Evolutionary conservation across 2,888 invertebrate genomes (phyloP).

Genomic region (Barypeithes pellucidus): DNA sequence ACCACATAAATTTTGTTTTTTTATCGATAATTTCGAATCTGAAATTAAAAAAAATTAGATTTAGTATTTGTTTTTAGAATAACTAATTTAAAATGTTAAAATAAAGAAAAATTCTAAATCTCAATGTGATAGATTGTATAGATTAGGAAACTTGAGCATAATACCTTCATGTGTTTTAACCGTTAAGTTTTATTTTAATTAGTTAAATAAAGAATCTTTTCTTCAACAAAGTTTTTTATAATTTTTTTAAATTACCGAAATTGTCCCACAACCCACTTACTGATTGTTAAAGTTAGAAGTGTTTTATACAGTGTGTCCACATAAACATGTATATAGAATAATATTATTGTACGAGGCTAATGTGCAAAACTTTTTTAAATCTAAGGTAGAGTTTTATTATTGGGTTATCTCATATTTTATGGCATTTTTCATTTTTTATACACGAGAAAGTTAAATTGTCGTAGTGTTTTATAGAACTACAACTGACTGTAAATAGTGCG

Average conservation of each 20-base stretch:
- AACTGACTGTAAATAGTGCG: no score
- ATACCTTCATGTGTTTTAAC: slow-evolving; percentile 9
- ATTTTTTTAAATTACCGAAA: background rate
- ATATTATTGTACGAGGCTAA: no score
- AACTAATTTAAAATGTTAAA: slow-evolving; percentile 28
- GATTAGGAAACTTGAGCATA: slow-evolving; percentile 58
- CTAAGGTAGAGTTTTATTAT: no score
- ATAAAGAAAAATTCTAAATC: slow-evolving; percentile 50
- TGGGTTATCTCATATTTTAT: no score
- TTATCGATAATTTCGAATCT: background rate
- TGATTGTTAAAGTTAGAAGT: no score
- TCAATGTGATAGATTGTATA: slow-evolving; percentile 53
- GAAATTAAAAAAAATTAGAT: background rate
- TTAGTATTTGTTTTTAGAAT: background rate
- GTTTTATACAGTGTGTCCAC: no score
- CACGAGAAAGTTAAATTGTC: no score
- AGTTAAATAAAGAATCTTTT: background rate
- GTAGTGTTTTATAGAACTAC: no score
- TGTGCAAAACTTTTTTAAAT: no score
- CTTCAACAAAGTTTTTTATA: background rate
- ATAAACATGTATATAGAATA: no score
- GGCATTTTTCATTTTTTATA: no score
- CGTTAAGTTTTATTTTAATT: slow-evolving; percentile 15
- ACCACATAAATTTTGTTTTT: background rate
- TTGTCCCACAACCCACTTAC: background rate